Percentiles rank a stretch among this genome's conserved stretches.
These are phyloP conservation scores for Bubalus kerabau DNA, from an alignment of 2,113 vertebrate genomes.

Conservation along the genomic window DNA sequence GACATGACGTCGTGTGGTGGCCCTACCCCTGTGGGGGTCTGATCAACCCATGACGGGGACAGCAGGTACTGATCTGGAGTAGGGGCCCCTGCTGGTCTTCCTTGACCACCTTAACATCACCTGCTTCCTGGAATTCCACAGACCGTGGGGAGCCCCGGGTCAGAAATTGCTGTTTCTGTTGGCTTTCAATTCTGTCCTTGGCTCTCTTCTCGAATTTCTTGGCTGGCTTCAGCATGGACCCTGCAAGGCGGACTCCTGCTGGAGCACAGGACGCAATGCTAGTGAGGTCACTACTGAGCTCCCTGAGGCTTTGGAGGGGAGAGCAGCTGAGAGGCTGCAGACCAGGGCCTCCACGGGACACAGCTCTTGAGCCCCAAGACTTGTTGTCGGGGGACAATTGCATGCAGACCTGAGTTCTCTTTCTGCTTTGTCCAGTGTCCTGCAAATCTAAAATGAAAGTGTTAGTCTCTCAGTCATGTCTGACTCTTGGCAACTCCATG, in stretches of 20 bases:
- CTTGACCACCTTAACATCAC: not conserved
- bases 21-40: not conserved
- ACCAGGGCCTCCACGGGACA: not conserved
- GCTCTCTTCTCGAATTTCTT: not conserved
- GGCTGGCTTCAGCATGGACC: not conserved
- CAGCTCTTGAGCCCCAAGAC: not conserved
- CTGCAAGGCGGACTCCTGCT: not conserved
- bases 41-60: not conserved
- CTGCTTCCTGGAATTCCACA: not conserved
- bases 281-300: not conserved
- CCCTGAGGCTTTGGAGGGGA: not conserved
- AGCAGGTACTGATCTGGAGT: fast-evolving
- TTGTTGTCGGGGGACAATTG: not conserved
- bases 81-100: not conserved
- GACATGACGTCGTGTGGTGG: fast-evolving
- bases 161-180: not conserved
- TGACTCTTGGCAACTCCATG: not conserved
- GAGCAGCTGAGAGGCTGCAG: not conserved
- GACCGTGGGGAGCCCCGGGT: not conserved
- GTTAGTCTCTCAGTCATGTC: not conserved
- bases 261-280: not conserved
- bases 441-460: not conserved
- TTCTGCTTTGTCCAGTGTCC: not conserved
- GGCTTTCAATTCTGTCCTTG: not conserved
- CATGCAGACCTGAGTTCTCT: not conserved